Evolutionary conservation across 2,888 invertebrate species (phyloP).

Genomic region (Ariolimax columbianus): DNA sequence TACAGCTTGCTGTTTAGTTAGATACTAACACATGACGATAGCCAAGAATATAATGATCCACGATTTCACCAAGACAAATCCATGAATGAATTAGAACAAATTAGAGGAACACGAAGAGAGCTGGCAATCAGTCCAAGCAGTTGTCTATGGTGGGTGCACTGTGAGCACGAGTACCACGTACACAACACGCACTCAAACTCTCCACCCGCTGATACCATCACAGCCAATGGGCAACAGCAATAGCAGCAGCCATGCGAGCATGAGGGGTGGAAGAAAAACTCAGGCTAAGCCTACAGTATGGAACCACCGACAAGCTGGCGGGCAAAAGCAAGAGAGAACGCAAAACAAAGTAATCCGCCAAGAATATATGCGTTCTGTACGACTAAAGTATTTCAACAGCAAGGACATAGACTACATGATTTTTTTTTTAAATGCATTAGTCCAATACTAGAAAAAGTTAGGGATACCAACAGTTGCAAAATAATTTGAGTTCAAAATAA

Average conservation of each 20-base stretch:
- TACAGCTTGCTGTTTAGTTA: too few relatives aligned
- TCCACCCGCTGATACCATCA: constrained; percentile 24
- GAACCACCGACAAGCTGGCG: not conserved
- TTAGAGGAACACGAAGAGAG: not conserved
- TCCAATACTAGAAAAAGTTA: not conserved
- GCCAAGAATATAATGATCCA: not conserved
- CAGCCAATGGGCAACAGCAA: constrained; percentile 24
- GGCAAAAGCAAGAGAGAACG: not conserved
- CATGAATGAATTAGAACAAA: constrained; percentile 2
- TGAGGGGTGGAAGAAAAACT: not conserved
- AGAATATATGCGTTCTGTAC: not conserved
- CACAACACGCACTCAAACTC: constrained; percentile 24
- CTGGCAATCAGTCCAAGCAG: not conserved
- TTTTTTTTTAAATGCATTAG: too few relatives aligned
- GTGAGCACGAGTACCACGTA: not conserved
- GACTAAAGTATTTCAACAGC: not conserved
- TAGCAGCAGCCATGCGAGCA: constrained; percentile 9
- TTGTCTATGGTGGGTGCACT: constrained; percentile 6
- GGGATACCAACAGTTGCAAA: not conserved
- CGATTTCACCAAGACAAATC: not conserved
- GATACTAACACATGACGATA: not conserved
- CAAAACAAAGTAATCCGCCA: not conserved
- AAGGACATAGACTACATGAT: not conserved
- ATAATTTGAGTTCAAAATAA: not conserved
- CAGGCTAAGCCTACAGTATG: not conserved